Evolutionary conservation across 2,888 invertebrate species (phyloP).

Genomic region (Oasisia sp.): DNA sequence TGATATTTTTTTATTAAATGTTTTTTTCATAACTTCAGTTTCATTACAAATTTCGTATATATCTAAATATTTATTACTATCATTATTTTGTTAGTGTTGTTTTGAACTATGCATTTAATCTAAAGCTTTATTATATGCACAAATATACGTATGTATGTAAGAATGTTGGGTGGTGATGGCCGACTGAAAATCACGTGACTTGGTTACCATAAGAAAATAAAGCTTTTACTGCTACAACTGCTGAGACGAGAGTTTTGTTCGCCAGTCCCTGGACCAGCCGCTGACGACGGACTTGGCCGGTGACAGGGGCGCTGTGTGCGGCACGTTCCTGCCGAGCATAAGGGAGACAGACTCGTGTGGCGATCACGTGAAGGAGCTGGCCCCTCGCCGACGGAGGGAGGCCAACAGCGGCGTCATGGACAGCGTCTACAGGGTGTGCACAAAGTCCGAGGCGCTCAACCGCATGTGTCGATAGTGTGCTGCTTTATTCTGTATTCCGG

Average conservation of each 20-base stretch:
- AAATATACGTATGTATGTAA: too few relatives aligned
- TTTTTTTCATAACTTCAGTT: too few relatives aligned
- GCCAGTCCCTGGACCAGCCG: neutral
- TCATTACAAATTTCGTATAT: too few relatives aligned
- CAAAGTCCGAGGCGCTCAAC: neutral
- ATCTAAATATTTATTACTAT: too few relatives aligned
- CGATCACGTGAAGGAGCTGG: conserved; percentile 10
- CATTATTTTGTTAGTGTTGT: too few relatives aligned
- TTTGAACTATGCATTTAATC: too few relatives aligned
- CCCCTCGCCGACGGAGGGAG: neutral
- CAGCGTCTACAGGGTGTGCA: conserved; percentile 2
- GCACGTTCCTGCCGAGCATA: neutral
- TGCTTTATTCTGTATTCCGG: neutral
- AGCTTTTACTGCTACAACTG: too few relatives aligned
- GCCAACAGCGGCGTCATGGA: neutral
- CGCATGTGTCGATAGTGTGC: neutral
- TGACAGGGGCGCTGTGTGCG: neutral
- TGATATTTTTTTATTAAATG: too few relatives aligned
- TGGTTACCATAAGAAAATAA: too few relatives aligned
- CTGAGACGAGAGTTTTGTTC: neutral
- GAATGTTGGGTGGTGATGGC: too few relatives aligned
- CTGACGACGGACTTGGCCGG: neutral
- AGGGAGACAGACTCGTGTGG: neutral
- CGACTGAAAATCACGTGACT: too few relatives aligned
- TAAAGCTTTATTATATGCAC: too few relatives aligned